Conservation (phyloP, 2,888 invertebrate species). For the Steinernema hermaphroditum region DNA sequence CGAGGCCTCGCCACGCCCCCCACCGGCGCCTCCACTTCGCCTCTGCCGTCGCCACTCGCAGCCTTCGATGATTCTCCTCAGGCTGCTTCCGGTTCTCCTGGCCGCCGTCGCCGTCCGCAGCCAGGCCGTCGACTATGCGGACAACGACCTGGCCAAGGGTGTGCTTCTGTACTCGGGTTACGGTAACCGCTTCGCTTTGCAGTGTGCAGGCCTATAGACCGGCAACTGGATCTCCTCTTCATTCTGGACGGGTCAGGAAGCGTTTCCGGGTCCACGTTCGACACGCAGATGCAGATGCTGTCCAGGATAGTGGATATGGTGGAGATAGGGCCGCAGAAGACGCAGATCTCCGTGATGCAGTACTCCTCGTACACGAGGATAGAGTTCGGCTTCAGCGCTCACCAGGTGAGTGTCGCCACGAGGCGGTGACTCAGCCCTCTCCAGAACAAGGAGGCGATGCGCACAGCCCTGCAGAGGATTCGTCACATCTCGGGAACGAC, state of each 20-base stretch:
- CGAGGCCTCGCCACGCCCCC: background rate
- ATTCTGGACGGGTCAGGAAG: slow-evolving; percentile 50
- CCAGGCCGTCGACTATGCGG: slow-evolving; percentile 8
- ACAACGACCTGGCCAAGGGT: slow-evolving; percentile 45
- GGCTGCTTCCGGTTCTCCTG: slow-evolving; percentile 3
- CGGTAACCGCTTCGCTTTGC: slow-evolving; percentile 5
- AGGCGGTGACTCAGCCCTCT: too few relatives aligned
- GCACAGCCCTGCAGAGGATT: slow-evolving; percentile 39
- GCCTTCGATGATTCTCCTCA: background rate
- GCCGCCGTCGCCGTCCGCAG: background rate
- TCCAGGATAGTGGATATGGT: slow-evolving; percentile 43
- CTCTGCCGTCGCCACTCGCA: background rate
- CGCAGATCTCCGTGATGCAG: slow-evolving; percentile 54
- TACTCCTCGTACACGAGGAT: slow-evolving; percentile 49
- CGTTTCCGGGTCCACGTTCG: slow-evolving; percentile 52
- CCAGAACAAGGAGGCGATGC: slow-evolving; percentile 34
- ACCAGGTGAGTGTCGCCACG: slow-evolving; percentile 32
- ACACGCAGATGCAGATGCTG: slow-evolving; percentile 52
- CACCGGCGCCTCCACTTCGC: background rate
- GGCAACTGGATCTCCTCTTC: slow-evolving; percentile 52
- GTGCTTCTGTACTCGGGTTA: slow-evolving; percentile 15
- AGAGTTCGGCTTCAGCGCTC: slow-evolving; percentile 48
- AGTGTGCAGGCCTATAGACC: slow-evolving; percentile 53
- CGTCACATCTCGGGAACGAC: slow-evolving; percentile 52
- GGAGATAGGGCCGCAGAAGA: slow-evolving; percentile 47